Evolutionary conservation across 2,113 vertebrate species (phyloP), one percentile per base, ranked within the genome.

Genomic region (Tringa solitaria): DNA sequence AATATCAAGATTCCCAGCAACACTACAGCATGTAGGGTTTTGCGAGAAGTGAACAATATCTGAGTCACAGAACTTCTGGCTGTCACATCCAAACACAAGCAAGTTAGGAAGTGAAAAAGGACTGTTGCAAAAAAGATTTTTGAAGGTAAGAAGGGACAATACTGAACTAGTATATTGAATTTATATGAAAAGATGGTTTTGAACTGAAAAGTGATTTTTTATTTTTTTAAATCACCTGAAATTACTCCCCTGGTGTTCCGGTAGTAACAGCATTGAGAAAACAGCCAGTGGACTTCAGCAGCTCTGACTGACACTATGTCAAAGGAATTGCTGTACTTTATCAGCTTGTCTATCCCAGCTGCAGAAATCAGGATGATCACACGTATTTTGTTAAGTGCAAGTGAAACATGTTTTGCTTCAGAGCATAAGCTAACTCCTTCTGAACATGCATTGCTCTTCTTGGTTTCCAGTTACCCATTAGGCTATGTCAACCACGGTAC

Each of bases 401-500:
- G 41, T 12, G 46, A 73, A 72, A 67, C 1, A 2, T 3, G 11
- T 15, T 78, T 60, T 81, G 18, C 41, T 84, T 91, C 84, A 61
- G 13, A 56, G 20, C 15, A 0, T 8, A 22, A 83, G 20, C 39
- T 26, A 80, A 61, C 18, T 63, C 35, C 48, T 63, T 5, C 35
- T 57, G 64, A 86, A 84, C 2, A 65, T 0, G 0, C 13, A 76
- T 9, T 17, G 37, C 8, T 53, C 12, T 8, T 59, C 46, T 41
- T 23, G 14, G 45, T 24, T 89, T 45, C 20, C 46, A 75, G n/a
- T 4, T 63, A 60, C 32, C 17, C 60, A 43, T 84, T 70, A 33
- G 46, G 45, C 59, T 18, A 8, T 3, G 27, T 18, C 43, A 86
- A 2, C 35, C 45, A 13, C 0, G 4, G n/a, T 0, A 48, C 33